Conservation (phyloP, 2,888 invertebrate genomes). For the Tanypteryx hageni region DNA sequence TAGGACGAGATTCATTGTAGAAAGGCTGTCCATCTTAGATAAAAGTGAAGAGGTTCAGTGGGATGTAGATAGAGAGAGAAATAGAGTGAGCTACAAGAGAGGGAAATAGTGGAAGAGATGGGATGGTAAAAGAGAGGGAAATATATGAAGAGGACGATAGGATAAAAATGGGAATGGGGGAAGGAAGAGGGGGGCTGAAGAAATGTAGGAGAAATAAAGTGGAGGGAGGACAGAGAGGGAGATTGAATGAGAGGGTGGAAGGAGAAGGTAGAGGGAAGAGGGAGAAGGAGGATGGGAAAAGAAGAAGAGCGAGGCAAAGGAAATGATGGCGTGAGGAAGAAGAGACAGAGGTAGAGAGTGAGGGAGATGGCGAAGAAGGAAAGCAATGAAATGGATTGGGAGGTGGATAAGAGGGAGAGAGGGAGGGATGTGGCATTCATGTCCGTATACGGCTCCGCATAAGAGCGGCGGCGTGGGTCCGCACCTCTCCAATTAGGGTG, state of each 20-base stretch:
- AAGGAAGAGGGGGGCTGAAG: neutral
- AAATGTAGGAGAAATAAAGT: neutral
- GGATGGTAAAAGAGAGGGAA: neutral
- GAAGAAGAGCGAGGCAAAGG: neutral
- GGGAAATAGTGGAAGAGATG: too few relatives aligned
- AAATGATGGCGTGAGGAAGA: neutral
- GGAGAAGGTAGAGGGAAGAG: neutral
- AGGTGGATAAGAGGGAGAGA: neutral
- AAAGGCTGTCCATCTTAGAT: too few relatives aligned
- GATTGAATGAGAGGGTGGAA: neutral
- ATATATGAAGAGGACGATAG: neutral
- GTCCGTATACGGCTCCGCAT: neutral
- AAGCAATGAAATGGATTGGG: neutral
- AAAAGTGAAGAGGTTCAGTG: too few relatives aligned
- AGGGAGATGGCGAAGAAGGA: neutral
- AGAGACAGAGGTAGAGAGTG: neutral
- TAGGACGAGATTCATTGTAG: too few relatives aligned
- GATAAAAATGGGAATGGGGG: neutral
- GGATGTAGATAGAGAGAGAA: too few relatives aligned
- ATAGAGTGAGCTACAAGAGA: too few relatives aligned
- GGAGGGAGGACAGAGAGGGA: neutral
- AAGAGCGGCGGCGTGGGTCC: conserved; percentile 15
- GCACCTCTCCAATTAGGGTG: conserved; percentile 49
- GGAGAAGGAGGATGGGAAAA: neutral
- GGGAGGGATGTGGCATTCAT: neutral